Evolutionary conservation across 2,113 vertebrate species (phyloP), one percentile per base, ranked within the genome.

Genomic region (Oreotrochilus melanogaster): DNA sequence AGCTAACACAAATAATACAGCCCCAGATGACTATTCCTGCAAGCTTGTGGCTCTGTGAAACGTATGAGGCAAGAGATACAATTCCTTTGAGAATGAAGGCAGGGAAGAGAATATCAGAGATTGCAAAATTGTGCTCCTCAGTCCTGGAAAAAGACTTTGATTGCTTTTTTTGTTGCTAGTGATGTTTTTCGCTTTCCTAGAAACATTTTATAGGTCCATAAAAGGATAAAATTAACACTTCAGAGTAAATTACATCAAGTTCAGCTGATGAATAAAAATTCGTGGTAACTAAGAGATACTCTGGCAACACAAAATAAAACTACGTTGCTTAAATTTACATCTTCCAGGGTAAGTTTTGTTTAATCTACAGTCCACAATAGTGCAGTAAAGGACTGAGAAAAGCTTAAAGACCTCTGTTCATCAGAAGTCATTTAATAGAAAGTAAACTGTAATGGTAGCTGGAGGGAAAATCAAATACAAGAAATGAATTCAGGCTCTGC

Each of bases 391-490:
- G 28, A 69, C 92, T 57, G 62, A 78, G 73, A 89, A 96, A 90
- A 88, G n/a, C 70, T 92, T 96, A 79, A 97, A 96, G 67, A 53
- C 78, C 95, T 95, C 90, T 80, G 54, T 81, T 94, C 83, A 97
- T 80, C 78, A 86, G 70, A 74, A 98, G 86, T 95, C 84, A 94
- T 93, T 97, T 98, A 97, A 97, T 95, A 96, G 94, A 93, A 96
- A 95, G 67, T 87, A 97, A 94, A 86, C 84, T 97, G 66, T 37
- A 96, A 89, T 81, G 60, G 90, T 79, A 94, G 92, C 97, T 94
- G 53, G 72, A 97, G 78, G 94, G 86, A 81, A 97, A 98, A 98
- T 97, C 92, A 97, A 98, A 97, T 84, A 96, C 37, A 75, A 96
- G 92, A 96, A 96, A 97, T 93, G 65, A 98, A 97, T 97, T 95